Percentiles rank a stretch among this genome's conserved stretches.
These are phyloP conservation scores for Albula goreensis DNA, from an alignment of 2,113 vertebrate species.

Conservation along the genomic window DNA sequence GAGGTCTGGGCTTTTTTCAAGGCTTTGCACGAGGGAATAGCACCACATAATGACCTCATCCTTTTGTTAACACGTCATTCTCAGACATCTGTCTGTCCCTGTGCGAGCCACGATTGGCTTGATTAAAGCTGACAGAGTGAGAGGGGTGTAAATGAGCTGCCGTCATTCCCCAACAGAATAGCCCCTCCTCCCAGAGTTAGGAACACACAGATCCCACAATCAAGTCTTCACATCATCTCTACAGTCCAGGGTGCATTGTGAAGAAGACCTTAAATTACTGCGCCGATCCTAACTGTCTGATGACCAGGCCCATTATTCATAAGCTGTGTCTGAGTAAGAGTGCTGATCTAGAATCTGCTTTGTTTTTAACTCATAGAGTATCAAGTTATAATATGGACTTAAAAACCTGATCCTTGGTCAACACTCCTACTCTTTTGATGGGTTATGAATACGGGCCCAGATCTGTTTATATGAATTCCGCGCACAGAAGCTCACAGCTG, in stretches of 20 bases:
- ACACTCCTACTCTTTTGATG: too few species aligned
- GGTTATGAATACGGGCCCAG: too few species aligned
- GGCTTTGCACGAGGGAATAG: constrained; percentile 5
- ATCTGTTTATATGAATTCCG: constrained; percentile 39
- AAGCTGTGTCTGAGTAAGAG: too few species aligned
- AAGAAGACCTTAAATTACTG: background rate
- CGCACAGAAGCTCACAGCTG: constrained; percentile 69
- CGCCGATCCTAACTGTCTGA: background rate
- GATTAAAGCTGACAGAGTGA: constrained; percentile 36
- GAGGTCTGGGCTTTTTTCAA: constrained; percentile 17
- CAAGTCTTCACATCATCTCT: background rate
- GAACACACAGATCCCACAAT: background rate
- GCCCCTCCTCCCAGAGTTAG: too few species aligned
- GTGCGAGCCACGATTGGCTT: constrained; percentile 43
- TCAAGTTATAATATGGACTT: too few species aligned
- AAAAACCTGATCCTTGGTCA: too few species aligned
- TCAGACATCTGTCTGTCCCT: constrained; percentile 14
- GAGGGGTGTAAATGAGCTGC: constrained; percentile 19
- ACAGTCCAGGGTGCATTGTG: background rate
- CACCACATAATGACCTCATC: background rate
- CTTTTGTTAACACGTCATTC: constrained; percentile 38
- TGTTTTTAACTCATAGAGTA: too few species aligned
- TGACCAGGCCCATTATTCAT: background rate
- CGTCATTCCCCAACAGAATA: background rate
- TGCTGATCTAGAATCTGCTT: too few species aligned